Evolutionary conservation across 2,888 invertebrate species (phyloP), one percentile per base, ranked within the genome.

Genomic region (Opisthograptis luteolata): DNA sequence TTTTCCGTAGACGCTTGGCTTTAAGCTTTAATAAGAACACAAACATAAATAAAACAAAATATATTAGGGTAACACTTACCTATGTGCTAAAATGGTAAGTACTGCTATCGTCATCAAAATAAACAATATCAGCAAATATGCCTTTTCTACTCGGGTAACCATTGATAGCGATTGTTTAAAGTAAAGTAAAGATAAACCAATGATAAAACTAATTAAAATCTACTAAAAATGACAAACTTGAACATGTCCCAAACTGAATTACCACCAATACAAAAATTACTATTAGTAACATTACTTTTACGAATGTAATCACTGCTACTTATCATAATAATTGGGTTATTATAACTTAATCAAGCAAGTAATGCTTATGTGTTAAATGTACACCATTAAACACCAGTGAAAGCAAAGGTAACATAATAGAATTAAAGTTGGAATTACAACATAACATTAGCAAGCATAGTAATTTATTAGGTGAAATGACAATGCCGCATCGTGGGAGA

Each of bases 401-500:
- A 75, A 74, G 75, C 68, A 53, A 19, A 20, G 1, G 8, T 3
- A 17, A 59, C 50, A 60, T 67, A 19, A 70, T 68, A 68, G 62
- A 49, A 55, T 66, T 67, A 65, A 67, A 65, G 65, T 70, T 70
- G 63, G 72, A 72, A 71, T 72, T 70, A 70, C 68, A 70, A 70
- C 69, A 66, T 68, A 69, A 71, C 66, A 64, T 68, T 60, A 61
- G 59, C 49, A 64, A 54, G 64, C 69, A 65, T 68, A 61, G 66
- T 70, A 76, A 79, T 79, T 80, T 79, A 79, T 75, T 79, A 78
- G 65, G 68, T 71, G 76, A 77, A 76, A 78, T 76, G 76, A 77
- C 80, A 76, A 60, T 68, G 66, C 54, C 13, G 53, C 76, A 72
- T 76, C 88, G 88, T 88, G 88, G 88, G 88, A 89, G 87, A 84